Base-by-base conservation (phyloP, 1,140 invertebrate genomes). In the Drosophila punjabiensis region DNA sequence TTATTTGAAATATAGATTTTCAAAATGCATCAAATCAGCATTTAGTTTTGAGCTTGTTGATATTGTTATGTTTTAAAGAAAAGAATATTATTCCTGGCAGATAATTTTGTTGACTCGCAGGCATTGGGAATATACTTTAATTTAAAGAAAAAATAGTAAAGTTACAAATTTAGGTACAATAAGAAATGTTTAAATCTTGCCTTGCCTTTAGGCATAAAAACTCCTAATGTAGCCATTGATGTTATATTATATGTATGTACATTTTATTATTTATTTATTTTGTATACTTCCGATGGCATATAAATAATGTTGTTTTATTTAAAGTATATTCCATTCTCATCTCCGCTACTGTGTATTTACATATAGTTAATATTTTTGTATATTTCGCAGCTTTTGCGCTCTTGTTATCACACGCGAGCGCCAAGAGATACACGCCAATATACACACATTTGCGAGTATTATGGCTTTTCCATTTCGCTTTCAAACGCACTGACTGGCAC, bases 381-480 rank as follows among this genome's bases (percentile, higher is more conserved):
- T 30, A 65, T 53, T 81, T 68, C 55, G 67, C 58, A 62, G 60
- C 48, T 48, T 76, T 55, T 61, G 50, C 70, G 75, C 83, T 73
- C 73, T 62, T 74, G 39, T 62, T 74, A 74, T 62, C 69, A 73
- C 35, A 24, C 43, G 39, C 50, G 18, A 35, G 56, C 41, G 56
- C 56, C 39, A 24, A 35, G 39, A 56, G 30, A 73, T 50, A 61
- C 35, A 59, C 33, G 33, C 5, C 35, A 58, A 58, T 39, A 39
- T 39, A 68, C 16, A 48, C 45, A 48, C 45, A 55, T 41, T 33
- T 7, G 20, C 41, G 24, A 28, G 33, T 64, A 52, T 50, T 24
- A 59, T 67, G 47, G 33, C 55, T 77, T 77, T 60, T 68, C 81
- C 73, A 85, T 89, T 88, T 88, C 85, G 75, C 81, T 88, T 89